Conservation (phyloP, 1,140 invertebrate species). For the Akabosia matsudoensis region DNA sequence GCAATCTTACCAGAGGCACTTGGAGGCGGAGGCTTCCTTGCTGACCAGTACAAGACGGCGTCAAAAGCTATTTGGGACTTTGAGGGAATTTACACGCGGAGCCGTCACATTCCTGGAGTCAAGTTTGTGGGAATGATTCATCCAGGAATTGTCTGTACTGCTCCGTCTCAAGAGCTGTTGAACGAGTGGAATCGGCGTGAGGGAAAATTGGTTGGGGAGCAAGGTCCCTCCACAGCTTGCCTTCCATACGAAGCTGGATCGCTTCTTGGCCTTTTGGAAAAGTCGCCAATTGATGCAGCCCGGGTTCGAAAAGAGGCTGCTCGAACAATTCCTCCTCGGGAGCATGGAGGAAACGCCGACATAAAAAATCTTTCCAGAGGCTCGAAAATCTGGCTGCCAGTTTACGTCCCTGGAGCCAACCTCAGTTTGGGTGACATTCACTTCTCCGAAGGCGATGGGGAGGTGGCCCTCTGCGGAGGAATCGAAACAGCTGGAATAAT, state of each 20-base stretch:
- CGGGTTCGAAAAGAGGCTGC: slow-evolving; percentile 2
- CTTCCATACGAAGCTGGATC: neutral
- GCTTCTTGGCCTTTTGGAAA: slow-evolving; percentile 1
- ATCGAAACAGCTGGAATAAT: slow-evolving; percentile 14
- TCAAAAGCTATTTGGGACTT: slow-evolving; percentile 21
- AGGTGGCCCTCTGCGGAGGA: slow-evolving; percentile 22
- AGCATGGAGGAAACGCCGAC: slow-evolving; percentile 20
- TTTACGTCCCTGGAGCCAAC: slow-evolving; percentile 11
- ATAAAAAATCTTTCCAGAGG: slow-evolving; percentile 20
- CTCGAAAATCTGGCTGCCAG: slow-evolving; percentile 17
- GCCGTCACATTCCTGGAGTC: slow-evolving; percentile 16
- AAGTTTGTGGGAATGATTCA: slow-evolving; percentile 37
- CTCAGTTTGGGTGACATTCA: slow-evolving; percentile 16
- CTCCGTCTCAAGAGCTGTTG: slow-evolving; percentile 32
- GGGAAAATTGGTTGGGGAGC: slow-evolving; percentile 26
- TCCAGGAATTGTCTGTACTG: slow-evolving; percentile 37
- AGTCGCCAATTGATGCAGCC: slow-evolving; percentile 13
- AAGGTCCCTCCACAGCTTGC: neutral
- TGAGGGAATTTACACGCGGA: slow-evolving; percentile 11
- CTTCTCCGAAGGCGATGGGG: slow-evolving; percentile 8
- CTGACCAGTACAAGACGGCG: slow-evolving; percentile 10
- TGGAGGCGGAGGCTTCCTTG: slow-evolving; percentile 32
- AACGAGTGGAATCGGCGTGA: slow-evolving; percentile 38
- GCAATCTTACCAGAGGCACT: slow-evolving; percentile 23
- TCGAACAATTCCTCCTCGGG: neutral